Evolutionary conservation across 2,113 vertebrate species (phyloP).

Genomic region (Holacanthus passer): DNA sequence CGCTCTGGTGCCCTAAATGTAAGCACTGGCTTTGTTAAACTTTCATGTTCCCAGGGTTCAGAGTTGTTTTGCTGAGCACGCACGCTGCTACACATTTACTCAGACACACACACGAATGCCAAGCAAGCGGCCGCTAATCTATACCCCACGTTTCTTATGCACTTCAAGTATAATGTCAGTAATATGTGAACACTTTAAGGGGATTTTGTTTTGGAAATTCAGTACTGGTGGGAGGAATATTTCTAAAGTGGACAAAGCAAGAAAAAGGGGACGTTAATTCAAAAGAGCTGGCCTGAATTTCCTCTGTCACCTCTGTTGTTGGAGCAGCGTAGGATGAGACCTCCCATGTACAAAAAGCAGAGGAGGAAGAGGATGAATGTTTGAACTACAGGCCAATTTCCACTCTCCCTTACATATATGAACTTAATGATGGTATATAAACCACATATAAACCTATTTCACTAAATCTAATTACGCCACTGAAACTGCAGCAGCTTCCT

Average conservation of each 20-base stretch:
- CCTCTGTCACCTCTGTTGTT: not conserved
- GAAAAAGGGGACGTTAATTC: not conserved
- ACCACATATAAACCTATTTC: not conserved
- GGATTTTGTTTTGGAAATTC: not conserved
- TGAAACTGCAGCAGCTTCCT: not conserved
- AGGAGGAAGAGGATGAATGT: constrained; percentile 7
- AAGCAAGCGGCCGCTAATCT: not conserved
- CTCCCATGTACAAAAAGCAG: not conserved
- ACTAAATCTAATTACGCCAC: constrained; percentile 1
- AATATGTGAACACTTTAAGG: not conserved
- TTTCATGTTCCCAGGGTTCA: constrained; percentile 31
- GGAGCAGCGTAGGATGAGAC: not conserved
- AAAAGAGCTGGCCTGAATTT: constrained; percentile 9
- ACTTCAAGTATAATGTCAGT: not conserved
- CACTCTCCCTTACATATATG: not conserved
- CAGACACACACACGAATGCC: constrained; percentile 2
- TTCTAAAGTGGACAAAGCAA: not conserved
- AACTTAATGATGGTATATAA: not conserved
- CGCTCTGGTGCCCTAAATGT: constrained; percentile 29
- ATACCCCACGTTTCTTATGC: not conserved
- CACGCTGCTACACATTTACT: constrained; percentile 25
- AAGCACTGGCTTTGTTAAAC: constrained; percentile 50
- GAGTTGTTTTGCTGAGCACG: constrained; percentile 35
- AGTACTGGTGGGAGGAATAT: not conserved
- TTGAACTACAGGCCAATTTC: not conserved